Conservation (phyloP, 2,113 vertebrate species). For the Scophthalmus maximus region DNA sequence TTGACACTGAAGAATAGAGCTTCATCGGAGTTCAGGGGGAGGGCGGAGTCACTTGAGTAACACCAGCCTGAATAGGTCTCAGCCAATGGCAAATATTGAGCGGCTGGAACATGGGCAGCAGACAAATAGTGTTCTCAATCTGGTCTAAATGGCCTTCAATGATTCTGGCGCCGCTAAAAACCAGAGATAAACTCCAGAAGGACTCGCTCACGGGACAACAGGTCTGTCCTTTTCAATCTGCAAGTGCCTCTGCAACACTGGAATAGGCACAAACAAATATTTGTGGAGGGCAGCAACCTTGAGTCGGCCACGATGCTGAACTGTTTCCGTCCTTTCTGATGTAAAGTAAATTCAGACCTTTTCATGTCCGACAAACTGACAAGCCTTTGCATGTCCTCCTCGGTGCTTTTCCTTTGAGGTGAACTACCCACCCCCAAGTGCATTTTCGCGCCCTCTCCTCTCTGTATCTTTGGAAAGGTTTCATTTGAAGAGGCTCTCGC, state of each 20-base stretch:
- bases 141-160: background rate
- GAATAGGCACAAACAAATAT: slow-evolving; percentile 17
- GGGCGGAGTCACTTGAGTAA: background rate
- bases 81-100: too few relatives aligned
- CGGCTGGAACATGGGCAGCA: too few relatives aligned
- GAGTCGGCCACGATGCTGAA: background rate
- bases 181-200: slow-evolving; percentile 8
- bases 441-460: slow-evolving; percentile 2
- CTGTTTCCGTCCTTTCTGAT: background rate
- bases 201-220: background rate
- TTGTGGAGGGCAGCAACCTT: background rate
- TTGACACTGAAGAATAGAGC: slow-evolving; percentile 17
- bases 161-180: slow-evolving; percentile 15
- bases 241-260: background rate
- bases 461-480: slow-evolving; percentile 39
- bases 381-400: background rate
- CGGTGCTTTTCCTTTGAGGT: slow-evolving; percentile 20
- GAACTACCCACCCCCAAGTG: background rate
- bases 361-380: background rate
- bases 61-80: slow-evolving; percentile 1
- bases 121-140: slow-evolving; percentile 9
- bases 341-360: slow-evolving; percentile 16
- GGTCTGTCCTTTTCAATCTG: slow-evolving; percentile 7
- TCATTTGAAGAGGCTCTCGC: slow-evolving; percentile 49
- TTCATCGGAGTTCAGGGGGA: slow-evolving; percentile 32